phyloP scores from a whole-genome alignment of 2,113 vertebrate genomes.

The Uria lomvia region DNA sequence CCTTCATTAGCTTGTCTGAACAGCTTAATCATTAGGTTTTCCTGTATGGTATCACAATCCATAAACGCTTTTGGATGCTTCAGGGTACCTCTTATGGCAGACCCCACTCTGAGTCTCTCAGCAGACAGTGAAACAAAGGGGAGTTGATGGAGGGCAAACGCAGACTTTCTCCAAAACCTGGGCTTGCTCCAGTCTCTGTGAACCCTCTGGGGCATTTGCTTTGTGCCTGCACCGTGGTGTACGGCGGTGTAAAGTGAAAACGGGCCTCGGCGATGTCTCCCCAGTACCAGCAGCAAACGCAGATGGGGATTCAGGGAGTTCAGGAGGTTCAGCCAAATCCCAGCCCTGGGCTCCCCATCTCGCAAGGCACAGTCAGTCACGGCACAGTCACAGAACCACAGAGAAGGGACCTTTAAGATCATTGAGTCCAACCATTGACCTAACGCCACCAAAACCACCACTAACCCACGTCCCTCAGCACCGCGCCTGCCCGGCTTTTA shows the following conservation, averaged over 20 bases:
- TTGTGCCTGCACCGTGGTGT: accelerated
- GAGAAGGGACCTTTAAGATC: not conserved
- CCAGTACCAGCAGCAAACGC: not conserved
- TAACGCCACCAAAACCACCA: not conserved
- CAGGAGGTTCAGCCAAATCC: not conserved
- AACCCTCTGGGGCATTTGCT: not conserved
- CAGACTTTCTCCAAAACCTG: not conserved
- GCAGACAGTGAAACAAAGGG: not conserved
- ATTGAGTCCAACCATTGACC: not conserved
- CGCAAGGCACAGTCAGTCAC: accelerated
- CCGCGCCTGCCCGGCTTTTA: not conserved
- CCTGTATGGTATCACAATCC: not conserved
- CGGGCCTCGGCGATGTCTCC: not conserved
- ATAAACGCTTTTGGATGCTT: not conserved
- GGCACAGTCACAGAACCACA: not conserved
- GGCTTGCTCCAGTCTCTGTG: not conserved
- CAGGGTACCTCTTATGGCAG: not conserved
- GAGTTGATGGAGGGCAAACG: not conserved
- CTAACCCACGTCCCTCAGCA: not conserved
- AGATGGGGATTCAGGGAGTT: not conserved
- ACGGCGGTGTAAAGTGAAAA: not conserved
- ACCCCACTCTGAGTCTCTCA: not conserved
- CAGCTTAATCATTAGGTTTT: not conserved
- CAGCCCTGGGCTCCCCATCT: not conserved
- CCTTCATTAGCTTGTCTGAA: not conserved